phyloP scores from a whole-genome alignment of 1,140 invertebrate genomes.

The Propsilocerus akamusi region DNA sequence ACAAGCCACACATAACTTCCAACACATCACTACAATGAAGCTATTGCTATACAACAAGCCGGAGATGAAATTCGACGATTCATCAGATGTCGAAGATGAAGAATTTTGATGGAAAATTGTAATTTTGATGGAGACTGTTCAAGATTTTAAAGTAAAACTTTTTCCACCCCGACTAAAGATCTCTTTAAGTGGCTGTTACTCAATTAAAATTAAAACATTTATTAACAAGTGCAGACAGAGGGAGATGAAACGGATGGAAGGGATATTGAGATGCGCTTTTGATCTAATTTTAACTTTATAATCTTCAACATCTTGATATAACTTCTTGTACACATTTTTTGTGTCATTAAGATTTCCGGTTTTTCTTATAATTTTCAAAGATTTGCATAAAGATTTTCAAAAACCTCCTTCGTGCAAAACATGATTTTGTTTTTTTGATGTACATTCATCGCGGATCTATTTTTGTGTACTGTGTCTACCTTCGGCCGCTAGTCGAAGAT shows the following conservation, averaged over 20 bases:
- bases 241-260: too few relatives aligned
- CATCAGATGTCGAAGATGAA: background rate
- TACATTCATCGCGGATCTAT: too few relatives aligned
- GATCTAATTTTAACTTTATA: background rate
- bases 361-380: background rate
- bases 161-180: background rate
- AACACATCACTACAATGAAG: background rate
- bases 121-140: background rate
- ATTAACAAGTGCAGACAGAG: too few relatives aligned
- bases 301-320: background rate
- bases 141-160: background rate
- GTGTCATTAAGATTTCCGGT: background rate
- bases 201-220: too few relatives aligned
- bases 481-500: background rate
- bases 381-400: background rate
- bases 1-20: background rate
- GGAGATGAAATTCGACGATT: background rate
- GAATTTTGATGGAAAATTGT: background rate
- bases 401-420: background rate
- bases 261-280: too few relatives aligned
- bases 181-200: too few relatives aligned
- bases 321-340: too few relatives aligned
- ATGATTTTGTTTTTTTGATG: background rate
- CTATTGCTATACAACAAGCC: background rate
- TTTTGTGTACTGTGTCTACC: constrained; percentile 3